These are phyloP conservation scores for Calidris pugnax DNA, from an alignment of 2,113 vertebrate genomes.

Conservation along the genomic window DNA sequence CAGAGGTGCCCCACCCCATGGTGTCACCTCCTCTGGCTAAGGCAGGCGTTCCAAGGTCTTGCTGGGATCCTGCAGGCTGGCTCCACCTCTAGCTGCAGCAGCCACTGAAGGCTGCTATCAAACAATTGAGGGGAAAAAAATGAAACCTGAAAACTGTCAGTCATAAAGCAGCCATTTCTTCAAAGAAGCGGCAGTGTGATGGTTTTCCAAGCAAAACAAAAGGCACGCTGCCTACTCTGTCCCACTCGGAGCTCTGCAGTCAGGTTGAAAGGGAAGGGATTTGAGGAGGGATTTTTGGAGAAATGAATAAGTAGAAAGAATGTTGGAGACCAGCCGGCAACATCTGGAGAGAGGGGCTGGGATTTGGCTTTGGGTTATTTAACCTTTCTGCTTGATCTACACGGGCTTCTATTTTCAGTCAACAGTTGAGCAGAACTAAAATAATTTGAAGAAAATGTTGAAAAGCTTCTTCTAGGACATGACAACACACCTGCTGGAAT, in stretches of 20 bases:
- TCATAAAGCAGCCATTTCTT: not conserved
- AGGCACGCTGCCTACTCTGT: not conserved
- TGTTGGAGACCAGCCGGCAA: not conserved
- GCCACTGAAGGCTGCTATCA: not conserved
- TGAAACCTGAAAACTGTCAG: not conserved
- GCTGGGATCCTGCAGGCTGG: not conserved
- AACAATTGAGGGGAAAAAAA: not conserved
- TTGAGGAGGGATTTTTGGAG: not conserved
- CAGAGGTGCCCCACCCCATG: not conserved
- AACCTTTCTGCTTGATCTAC: not conserved
- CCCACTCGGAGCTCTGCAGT: not conserved
- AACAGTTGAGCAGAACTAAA: not conserved
- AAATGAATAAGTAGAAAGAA: conserved; percentile 28
- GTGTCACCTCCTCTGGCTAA: not conserved
- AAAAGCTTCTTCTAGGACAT: not conserved
- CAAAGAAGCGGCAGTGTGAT: not conserved
- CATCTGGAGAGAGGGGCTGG: conserved; percentile 11
- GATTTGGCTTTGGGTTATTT: conserved; percentile 1
- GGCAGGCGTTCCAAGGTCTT: not conserved
- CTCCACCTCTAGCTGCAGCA: not conserved
- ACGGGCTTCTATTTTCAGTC: not conserved
- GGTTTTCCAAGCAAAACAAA: conserved; percentile 36
- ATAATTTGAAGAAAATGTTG: not conserved
- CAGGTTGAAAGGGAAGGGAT: conserved; percentile 14
- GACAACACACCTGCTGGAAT: not conserved